A percentile compares a stretch with the other conserved stretches of the same genome.
Evolutionary conservation across 2,113 vertebrate species (phyloP).

Genomic region (Macaca mulatta): DNA sequence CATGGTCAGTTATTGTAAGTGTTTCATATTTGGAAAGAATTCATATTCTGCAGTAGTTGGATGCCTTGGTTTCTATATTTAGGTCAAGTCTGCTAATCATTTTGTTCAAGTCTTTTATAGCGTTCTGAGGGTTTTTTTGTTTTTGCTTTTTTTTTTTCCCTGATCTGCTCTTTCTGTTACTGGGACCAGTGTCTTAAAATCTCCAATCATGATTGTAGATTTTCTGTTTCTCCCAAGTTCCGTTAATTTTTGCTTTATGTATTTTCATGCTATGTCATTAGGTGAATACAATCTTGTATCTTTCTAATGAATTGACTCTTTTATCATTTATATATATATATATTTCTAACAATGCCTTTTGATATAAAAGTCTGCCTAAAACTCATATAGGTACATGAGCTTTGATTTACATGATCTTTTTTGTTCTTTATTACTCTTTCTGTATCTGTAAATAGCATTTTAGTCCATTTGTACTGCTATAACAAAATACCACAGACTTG

Average conservation of each 20-base stretch:
- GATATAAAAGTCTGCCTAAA: neutral
- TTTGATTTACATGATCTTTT: neutral
- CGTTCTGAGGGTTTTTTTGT: neutral
- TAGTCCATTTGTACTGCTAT: neutral
- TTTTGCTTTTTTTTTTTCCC: neutral
- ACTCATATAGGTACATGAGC: neutral
- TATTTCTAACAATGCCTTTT: neutral
- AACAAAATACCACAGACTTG: neutral
- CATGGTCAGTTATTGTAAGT: neutral
- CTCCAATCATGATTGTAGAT: neutral
- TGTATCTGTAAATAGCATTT: neutral
- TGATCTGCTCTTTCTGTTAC: neutral
- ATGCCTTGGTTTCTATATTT: neutral
- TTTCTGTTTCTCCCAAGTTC: neutral
- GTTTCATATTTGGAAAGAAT: neutral
- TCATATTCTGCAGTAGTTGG: neutral
- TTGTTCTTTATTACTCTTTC: neutral
- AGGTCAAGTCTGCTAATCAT: neutral
- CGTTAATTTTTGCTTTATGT: slow-evolving; percentile 28
- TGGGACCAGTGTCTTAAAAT: neutral
- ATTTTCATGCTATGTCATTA: slow-evolving; percentile 27
- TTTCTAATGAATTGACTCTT: slow-evolving; percentile 16
- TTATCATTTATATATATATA: neutral
- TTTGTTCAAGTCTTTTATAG: neutral
- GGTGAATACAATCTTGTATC: neutral